Base-by-base conservation (phyloP, 2,113 vertebrate genomes). In the Dendropsophus ebraccatus region DNA sequence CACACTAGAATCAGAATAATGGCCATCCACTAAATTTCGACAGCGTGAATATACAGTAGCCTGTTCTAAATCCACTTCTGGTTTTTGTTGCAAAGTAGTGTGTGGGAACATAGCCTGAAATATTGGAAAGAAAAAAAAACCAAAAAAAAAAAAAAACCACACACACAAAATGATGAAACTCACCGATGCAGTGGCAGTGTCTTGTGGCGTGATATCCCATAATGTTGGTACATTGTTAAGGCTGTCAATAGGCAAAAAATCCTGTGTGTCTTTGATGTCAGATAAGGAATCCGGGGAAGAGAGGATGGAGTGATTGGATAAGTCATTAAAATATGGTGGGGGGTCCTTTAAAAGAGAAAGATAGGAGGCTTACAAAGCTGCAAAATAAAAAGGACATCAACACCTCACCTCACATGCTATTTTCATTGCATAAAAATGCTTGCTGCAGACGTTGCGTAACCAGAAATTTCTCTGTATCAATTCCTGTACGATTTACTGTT, bases 271-370 rank as follows among this genome's bases (percentile, higher is more conserved):
- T 0, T 92, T 93, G 23, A 97, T 97, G 88, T 97, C 97, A 0
- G 97, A 97, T 85, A 98, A 94, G 2, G 97, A 99, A 91, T 98
- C 96, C 21, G 97, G 95, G 4, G 98, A 99, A 0, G 97, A 97
- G 91, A 99, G 97, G 86, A 98, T 91, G 87, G 97, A 98, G 87
- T 94, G 94, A 54, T 94, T 96, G 90, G 96, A 95, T 87, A 96
- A 92, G 83, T 98, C 96, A 89, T 97, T 95, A 72, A 97, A 45
- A 65, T 62, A 81, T n/a, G 94, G 92, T 87, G 97, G 90, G 13
- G 72, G 72, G 78, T 99, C 98, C 98, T 99, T 89, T 1, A 88
- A 88, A 0, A 50, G 25, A 45, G 14, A 80, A 45, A 60, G 19
- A 21, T 37, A 62, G 21, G 7, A 52, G 5, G 4, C 11, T 25